Percentiles rank a stretch among this genome's conserved stretches.
These are phyloP conservation scores for Ceryle rudis DNA, from an alignment of 2,797 vertebrate species.

Conservation along the genomic window DNA sequence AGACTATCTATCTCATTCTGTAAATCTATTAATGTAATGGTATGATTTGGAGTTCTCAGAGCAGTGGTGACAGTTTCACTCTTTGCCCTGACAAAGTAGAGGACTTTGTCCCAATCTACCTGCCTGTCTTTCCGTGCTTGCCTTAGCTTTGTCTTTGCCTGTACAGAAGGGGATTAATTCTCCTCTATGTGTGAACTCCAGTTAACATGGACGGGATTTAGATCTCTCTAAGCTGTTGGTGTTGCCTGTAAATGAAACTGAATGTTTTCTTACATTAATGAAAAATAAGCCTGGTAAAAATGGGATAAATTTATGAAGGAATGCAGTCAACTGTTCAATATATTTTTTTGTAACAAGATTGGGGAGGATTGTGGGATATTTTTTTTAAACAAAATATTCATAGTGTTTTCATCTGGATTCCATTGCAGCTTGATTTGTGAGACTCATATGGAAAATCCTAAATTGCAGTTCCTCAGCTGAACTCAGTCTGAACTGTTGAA, in stretches of 20 bases:
- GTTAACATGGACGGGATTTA: neutral
- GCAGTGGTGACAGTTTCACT: neutral
- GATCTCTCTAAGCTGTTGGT: neutral
- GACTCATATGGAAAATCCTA: neutral
- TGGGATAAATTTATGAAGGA: neutral
- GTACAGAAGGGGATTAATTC: neutral
- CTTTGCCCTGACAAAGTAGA: neutral
- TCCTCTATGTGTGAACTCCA: neutral
- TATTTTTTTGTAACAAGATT: neutral
- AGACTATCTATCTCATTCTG: neutral
- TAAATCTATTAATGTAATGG: neutral
- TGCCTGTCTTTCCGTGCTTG: neutral
- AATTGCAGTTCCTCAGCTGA: constrained; percentile 14
- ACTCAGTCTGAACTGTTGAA: constrained; percentile 36
- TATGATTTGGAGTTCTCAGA: neutral
- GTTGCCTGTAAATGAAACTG: neutral
- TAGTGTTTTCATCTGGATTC: neutral
- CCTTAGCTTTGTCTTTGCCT: neutral
- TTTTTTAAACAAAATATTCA: neutral
- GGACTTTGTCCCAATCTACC: neutral
- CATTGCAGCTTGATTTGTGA: neutral
- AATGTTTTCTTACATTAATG: neutral
- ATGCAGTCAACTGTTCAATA: neutral
- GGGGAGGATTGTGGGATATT: neutral
- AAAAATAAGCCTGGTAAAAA: neutral